Percentiles rank a stretch among this genome's conserved stretches.
These are phyloP conservation scores for Stenolophus ochropezus DNA, from an alignment of 2,888 invertebrate species.

Conservation along the genomic window DNA sequence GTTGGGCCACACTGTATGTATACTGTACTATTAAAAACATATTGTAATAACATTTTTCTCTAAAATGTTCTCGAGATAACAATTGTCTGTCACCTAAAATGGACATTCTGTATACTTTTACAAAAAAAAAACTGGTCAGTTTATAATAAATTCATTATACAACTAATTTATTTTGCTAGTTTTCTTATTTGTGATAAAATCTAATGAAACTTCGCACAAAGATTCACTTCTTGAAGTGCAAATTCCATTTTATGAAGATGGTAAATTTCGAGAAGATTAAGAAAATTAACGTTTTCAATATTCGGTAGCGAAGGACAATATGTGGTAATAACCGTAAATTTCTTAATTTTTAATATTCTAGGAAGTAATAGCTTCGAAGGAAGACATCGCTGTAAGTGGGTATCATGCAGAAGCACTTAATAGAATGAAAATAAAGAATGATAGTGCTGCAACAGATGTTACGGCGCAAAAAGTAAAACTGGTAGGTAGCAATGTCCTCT, in stretches of 20 bases:
- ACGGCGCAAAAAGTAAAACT: constrained; percentile 34
- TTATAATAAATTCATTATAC: too few relatives aligned
- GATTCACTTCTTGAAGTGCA: not conserved
- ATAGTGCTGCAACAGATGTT: constrained; percentile 41
- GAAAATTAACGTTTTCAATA: constrained; percentile 24
- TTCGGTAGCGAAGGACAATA: not conserved
- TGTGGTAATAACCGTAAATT: constrained; percentile 27
- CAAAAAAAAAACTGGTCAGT: too few relatives aligned
- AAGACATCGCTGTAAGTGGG: constrained; percentile 7
- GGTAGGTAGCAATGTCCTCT: constrained; percentile 50
- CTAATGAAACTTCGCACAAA: not conserved
- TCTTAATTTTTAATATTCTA: constrained; percentile 31
- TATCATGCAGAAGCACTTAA: constrained; percentile 26
- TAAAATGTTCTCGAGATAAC: too few relatives aligned
- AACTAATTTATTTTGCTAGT: too few relatives aligned
- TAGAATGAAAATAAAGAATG: constrained; percentile 33
- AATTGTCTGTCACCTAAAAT: too few relatives aligned
- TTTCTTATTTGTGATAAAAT: not conserved
- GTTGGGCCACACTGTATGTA: too few relatives aligned
- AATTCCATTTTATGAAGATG: not conserved
- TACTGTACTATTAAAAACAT: too few relatives aligned
- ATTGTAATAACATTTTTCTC: too few relatives aligned
- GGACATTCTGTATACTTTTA: too few relatives aligned
- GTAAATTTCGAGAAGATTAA: not conserved
- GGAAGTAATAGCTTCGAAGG: not conserved